Evolutionary conservation across 2,113 vertebrate genomes (phyloP).

Genomic region (Pyrgilauda ruficollis): DNA sequence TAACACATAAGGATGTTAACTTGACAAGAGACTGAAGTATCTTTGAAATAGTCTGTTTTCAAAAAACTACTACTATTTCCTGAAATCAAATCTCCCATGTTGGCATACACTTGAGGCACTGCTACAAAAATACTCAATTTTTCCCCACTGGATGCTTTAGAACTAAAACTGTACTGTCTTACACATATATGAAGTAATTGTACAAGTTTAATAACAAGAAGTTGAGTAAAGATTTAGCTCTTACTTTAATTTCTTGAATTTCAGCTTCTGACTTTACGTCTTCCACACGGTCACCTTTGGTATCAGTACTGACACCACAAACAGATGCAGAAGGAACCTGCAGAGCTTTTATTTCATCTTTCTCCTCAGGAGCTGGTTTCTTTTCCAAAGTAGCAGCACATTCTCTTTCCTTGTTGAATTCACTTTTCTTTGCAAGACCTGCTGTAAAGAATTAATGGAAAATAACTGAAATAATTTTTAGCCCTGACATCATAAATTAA

Average conservation of each 20-base stretch:
- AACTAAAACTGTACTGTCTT: neutral
- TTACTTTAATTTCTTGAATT: constrained; percentile 79
- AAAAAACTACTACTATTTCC: neutral
- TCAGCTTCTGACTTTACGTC: constrained; percentile 83
- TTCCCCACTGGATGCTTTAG: neutral
- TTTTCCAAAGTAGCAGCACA: constrained; percentile 83
- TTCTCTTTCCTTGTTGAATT: constrained; percentile 69
- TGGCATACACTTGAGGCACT: neutral
- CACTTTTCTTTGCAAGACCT: neutral
- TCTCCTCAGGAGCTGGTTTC: constrained; percentile 80
- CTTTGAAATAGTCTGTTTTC: neutral
- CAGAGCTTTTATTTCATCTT: constrained; percentile 78
- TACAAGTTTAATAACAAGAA: neutral
- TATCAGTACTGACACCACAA: constrained; percentile 79
- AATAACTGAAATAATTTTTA: neutral
- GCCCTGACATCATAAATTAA: neutral
- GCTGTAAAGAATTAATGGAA: neutral
- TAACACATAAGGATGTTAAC: neutral
- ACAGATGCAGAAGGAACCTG: constrained; percentile 84
- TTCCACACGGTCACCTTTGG: constrained; percentile 76
- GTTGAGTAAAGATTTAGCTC: neutral
- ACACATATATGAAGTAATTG: fast-evolving
- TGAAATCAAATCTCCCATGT: neutral
- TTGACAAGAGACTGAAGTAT: neutral
- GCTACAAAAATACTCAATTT: neutral